These are phyloP conservation scores for Spicauda simplicius DNA, from an alignment of 2,888 invertebrate species.

Conservation along the genomic window DNA sequence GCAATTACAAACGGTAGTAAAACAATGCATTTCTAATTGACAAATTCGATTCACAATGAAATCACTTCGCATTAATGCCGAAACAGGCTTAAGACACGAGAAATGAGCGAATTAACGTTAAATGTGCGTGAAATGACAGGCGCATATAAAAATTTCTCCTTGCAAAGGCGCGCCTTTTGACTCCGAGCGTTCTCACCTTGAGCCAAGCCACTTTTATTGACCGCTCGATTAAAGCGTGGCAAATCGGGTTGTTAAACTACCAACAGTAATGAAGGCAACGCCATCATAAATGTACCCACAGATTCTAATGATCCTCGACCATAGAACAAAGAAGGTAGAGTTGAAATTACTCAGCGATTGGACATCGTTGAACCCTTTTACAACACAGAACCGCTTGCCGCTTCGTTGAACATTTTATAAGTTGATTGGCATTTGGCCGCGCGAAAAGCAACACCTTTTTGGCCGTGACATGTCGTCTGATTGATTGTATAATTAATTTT, in stretches of 20 bases:
- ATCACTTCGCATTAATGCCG: constrained; percentile 57
- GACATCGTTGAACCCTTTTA: constrained; percentile 47
- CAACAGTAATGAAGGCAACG: constrained; percentile 48
- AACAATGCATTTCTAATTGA: constrained; percentile 20
- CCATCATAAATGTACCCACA: constrained; percentile 35
- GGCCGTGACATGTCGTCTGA: constrained; percentile 77
- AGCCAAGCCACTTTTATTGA: constrained; percentile 62
- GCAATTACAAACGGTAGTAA: constrained; percentile 15
- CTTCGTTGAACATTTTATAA: constrained; percentile 73
- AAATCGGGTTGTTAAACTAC: constrained; percentile 76
- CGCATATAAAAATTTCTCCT: constrained; percentile 76
- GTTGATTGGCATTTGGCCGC: constrained; percentile 79
- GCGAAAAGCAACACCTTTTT: constrained; percentile 81
- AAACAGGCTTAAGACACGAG: constrained; percentile 24
- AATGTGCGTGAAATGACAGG: constrained; percentile 80
- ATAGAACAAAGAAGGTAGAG: constrained; percentile 49
- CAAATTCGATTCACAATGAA: constrained; percentile 49
- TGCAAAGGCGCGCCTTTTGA: constrained; percentile 62
- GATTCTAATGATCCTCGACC: constrained; percentile 42
- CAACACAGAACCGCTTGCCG: constrained; percentile 47
- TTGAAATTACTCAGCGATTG: constrained; percentile 44
- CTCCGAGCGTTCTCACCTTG: constrained; percentile 69
- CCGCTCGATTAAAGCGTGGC: constrained; percentile 76
- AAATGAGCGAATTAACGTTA: constrained; percentile 72
- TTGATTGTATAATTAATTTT: constrained; percentile 84